Conservation (phyloP, 2,797 vertebrate genomes). For the Linurgus olivaceus region DNA sequence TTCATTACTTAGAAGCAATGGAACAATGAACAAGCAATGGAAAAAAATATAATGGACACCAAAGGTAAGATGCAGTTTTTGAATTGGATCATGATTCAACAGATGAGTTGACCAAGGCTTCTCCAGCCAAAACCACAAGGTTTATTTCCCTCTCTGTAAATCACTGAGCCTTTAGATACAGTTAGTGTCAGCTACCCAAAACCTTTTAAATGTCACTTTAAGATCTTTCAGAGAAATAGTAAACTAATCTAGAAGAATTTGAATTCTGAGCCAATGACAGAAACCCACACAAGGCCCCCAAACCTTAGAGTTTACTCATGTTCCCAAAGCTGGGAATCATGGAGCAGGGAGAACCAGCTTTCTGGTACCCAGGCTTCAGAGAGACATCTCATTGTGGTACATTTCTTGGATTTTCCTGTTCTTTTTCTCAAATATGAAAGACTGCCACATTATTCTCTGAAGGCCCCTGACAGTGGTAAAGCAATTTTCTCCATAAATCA, state of each 20-base stretch:
- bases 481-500: constrained; percentile 62
- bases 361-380: background rate
- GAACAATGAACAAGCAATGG: background rate
- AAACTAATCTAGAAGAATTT: background rate
- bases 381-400: background rate
- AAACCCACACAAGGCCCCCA: background rate
- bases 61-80: background rate
- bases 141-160: background rate
- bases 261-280: background rate
- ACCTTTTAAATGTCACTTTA: background rate
- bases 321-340: background rate
- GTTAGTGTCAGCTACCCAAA: background rate
- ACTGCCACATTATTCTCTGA: constrained; percentile 37
- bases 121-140: background rate
- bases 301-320: background rate
- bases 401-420: background rate
- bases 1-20: background rate
- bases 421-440: background rate
- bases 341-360: background rate
- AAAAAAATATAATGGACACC: background rate
- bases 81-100: background rate
- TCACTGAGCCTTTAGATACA: background rate
- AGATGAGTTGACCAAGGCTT: background rate
- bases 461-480: constrained; percentile 49
- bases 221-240: background rate